phyloP scores from a whole-genome alignment of 2,797 vertebrate species.

The Melanotaenia trifasciata region DNA sequence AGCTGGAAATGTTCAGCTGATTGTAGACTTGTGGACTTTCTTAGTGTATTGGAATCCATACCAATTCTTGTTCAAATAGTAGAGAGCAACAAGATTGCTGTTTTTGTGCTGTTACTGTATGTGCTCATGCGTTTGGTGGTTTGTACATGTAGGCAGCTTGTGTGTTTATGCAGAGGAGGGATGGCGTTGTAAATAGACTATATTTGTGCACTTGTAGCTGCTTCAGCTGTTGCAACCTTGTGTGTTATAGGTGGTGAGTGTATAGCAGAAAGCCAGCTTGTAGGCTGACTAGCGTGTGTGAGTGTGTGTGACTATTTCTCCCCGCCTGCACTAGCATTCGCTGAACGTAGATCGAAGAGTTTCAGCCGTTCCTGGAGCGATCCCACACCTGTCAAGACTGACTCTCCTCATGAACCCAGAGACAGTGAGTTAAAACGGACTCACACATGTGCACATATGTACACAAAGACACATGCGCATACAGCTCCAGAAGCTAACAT shows the following conservation, averaged over 20 bases:
- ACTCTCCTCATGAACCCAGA: conserved; percentile 93
- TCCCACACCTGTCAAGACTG: conserved; percentile 96
- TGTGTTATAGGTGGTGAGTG: conserved; percentile 48
- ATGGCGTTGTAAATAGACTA: conserved; percentile 24
- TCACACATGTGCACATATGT: conserved; percentile 34
- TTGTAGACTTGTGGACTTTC: not conserved
- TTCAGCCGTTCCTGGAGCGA: conserved; percentile 99
- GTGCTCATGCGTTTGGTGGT: conserved; percentile 23
- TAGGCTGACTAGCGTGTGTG: conserved; percentile 30
- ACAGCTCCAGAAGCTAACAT: not conserved
- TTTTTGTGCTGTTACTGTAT: conserved; percentile 20
- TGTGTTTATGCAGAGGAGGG: conserved; percentile 38
- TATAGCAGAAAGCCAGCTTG: conserved; percentile 20
- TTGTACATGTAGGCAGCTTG: conserved; percentile 30
- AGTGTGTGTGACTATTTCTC: conserved; percentile 80
- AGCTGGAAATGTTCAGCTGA: conserved; percentile 45
- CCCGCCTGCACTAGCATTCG: conserved; percentile 89
- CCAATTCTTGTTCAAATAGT: not conserved
- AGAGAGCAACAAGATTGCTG: conserved; percentile 10
- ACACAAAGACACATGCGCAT: conserved; percentile 24
- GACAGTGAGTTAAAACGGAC: conserved; percentile 91
- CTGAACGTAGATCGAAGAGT: conserved; percentile 97
- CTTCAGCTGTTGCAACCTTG: conserved; percentile 39
- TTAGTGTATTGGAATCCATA: conserved; percentile 7
- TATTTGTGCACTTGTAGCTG: conserved; percentile 44